phyloP scores from a whole-genome alignment of 2,797 vertebrate genomes.

The Schizopygopsis malacanthus region DNA sequence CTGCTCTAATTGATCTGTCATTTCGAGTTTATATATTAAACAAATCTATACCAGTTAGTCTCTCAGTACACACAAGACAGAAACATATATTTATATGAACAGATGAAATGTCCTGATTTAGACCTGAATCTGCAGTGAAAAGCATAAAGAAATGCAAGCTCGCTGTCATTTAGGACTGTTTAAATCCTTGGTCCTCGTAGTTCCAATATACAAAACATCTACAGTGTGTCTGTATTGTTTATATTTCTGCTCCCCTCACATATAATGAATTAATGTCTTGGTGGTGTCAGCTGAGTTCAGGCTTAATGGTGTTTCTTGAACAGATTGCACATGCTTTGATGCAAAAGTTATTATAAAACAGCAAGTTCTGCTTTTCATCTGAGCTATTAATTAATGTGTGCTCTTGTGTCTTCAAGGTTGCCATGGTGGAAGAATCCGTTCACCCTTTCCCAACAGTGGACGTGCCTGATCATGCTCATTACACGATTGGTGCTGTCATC shows the following conservation, averaged over 20 bases:
- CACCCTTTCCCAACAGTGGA: conserved; percentile 85
- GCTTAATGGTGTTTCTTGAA: conserved; percentile 25
- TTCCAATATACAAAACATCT: neutral
- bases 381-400: conserved; percentile 25
- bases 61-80: neutral
- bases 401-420: conserved; percentile 72
- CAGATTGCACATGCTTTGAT: neutral
- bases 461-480: conserved; percentile 91
- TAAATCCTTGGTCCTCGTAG: neutral
- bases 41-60: neutral
- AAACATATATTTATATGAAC: neutral
- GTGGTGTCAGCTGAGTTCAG: conserved; percentile 4
- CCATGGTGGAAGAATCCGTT: conserved; percentile 65
- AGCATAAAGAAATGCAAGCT: neutral
- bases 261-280: neutral
- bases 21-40: neutral
- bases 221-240: neutral
- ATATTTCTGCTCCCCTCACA: neutral
- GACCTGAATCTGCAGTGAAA: neutral
- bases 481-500: conserved; percentile 87
- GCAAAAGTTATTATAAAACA: conserved; percentile 3
- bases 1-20: neutral
- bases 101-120: neutral
- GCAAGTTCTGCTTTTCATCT: conserved; percentile 8
- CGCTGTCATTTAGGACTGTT: neutral